These are phyloP conservation scores for Chrysolina haemoptera DNA, from an alignment of 2,888 invertebrate species.

Conservation along the genomic window DNA sequence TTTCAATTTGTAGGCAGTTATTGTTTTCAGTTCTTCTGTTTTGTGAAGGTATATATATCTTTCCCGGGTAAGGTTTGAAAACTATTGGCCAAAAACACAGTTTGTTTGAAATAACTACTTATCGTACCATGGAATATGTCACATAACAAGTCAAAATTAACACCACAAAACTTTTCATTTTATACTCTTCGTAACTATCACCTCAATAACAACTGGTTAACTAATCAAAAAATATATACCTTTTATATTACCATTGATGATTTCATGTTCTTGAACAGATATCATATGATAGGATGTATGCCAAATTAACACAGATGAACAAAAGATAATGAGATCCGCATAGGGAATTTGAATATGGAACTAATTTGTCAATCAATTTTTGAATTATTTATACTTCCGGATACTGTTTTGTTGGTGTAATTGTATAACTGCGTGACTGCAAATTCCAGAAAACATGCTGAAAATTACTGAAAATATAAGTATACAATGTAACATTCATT, in stretches of 20 bases:
- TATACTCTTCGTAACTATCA: constrained; percentile 3
- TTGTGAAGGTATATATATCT: too few species aligned
- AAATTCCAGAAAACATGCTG: not conserved
- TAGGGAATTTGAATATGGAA: constrained; percentile 46
- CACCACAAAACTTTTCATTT: constrained; percentile 39
- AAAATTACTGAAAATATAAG: not conserved
- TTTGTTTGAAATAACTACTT: not conserved
- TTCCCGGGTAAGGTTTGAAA: too few species aligned
- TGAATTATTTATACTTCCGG: constrained; percentile 38
- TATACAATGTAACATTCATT: too few species aligned
- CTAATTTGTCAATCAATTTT: constrained; percentile 57
- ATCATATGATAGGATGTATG: constrained; percentile 60
- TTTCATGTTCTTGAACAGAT: constrained; percentile 36
- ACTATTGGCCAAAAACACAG: not conserved
- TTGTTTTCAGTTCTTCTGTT: too few species aligned
- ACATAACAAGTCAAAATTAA: constrained; percentile 31
- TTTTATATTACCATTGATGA: constrained; percentile 17
- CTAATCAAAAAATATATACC: constrained; percentile 23
- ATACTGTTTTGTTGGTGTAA: constrained; percentile 9
- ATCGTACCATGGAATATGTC: constrained; percentile 39
- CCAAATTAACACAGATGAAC: constrained; percentile 55
- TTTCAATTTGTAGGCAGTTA: too few species aligned
- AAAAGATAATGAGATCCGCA: constrained; percentile 44
- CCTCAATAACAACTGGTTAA: constrained; percentile 31
- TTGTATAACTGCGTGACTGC: constrained; percentile 18